phyloP scores from a whole-genome alignment of 2,797 vertebrate genomes.

The Falco novaeseelandiae region DNA sequence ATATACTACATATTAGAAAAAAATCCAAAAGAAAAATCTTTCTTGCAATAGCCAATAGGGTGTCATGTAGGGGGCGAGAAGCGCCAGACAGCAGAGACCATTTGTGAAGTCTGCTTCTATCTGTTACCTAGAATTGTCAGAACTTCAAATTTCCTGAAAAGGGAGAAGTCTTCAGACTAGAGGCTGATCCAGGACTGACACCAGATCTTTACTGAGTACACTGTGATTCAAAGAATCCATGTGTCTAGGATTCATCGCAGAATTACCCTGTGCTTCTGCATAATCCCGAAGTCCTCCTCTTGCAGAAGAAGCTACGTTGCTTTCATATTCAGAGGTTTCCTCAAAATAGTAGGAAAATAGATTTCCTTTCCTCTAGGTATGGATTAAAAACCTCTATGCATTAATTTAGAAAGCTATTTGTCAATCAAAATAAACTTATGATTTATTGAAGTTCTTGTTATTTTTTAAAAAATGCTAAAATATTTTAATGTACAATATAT shows the following conservation, averaged over 20 bases:
- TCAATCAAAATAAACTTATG: not conserved
- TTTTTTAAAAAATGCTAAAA: not conserved
- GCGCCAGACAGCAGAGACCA: not conserved
- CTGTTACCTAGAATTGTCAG: not conserved
- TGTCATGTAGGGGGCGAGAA: not conserved
- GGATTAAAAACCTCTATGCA: not conserved
- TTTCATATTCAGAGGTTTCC: not conserved
- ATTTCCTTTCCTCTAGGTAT: not conserved
- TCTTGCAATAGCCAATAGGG: not conserved
- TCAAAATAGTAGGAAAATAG: not conserved
- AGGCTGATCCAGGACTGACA: not conserved
- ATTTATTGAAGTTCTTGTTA: not conserved
- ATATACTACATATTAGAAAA: not conserved
- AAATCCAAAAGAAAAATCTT: not conserved
- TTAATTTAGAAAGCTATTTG: not conserved
- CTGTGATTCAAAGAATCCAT: not conserved
- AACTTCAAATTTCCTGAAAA: conserved; percentile 1
- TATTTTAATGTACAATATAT: not conserved
- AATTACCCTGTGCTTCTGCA: not conserved
- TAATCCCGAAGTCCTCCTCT: not conserved
- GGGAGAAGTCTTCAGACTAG: not conserved
- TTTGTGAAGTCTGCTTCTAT: not conserved
- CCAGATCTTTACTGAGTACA: not conserved
- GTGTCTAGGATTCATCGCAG: not conserved
- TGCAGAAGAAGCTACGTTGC: not conserved